Percentiles rank a stretch among this genome's conserved stretches.
Conservation (phyloP, 2,888 invertebrate species). For the Drosophila atripex region DNA sequence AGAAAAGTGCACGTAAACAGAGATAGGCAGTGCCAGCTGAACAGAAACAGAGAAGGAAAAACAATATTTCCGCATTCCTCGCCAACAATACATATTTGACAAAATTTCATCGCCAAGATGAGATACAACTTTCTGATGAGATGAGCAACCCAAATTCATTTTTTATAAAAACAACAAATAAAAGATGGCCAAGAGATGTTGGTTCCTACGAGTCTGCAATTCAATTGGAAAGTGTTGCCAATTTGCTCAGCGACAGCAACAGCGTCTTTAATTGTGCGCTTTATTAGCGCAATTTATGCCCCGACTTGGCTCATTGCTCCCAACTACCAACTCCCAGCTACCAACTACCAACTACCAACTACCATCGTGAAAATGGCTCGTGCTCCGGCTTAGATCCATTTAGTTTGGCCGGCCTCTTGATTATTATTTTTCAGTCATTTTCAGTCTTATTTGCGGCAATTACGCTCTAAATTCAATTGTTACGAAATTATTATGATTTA, state of each 20-base stretch:
- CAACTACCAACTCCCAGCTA: too few relatives aligned
- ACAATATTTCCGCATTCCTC: conserved; percentile 75
- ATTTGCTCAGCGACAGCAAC: conserved; percentile 58
- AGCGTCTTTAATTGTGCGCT: conserved; percentile 74
- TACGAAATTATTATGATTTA: conserved; percentile 65
- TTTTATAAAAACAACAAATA: too few relatives aligned
- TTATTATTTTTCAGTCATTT: conserved; percentile 66
- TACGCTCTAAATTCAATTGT: conserved; percentile 73
- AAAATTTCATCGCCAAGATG: conserved; percentile 34
- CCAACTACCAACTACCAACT: conserved; percentile 7
- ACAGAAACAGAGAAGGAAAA: conserved; percentile 40
- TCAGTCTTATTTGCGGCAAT: conserved; percentile 67
- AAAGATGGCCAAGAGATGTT: not conserved
- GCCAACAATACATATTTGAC: conserved; percentile 56
- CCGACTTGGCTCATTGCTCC: conserved; percentile 54
- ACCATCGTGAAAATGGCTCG: conserved; percentile 41
- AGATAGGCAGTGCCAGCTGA: conserved; percentile 31
- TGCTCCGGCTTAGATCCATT: conserved; percentile 22
- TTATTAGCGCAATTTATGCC: conserved; percentile 76
- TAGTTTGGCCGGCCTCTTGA: conserved; percentile 46
- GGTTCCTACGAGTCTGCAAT: conserved; percentile 41
- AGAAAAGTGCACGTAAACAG: conserved; percentile 61
- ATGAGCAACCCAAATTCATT: conserved; percentile 11
- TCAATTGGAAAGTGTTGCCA: conserved; percentile 77
- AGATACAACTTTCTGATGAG: conserved; percentile 6